A percentile compares a stretch with the other conserved stretches of the same genome.
phyloP scores from a whole-genome alignment of 2,797 vertebrate genomes.

The Mallotus villosus region DNA sequence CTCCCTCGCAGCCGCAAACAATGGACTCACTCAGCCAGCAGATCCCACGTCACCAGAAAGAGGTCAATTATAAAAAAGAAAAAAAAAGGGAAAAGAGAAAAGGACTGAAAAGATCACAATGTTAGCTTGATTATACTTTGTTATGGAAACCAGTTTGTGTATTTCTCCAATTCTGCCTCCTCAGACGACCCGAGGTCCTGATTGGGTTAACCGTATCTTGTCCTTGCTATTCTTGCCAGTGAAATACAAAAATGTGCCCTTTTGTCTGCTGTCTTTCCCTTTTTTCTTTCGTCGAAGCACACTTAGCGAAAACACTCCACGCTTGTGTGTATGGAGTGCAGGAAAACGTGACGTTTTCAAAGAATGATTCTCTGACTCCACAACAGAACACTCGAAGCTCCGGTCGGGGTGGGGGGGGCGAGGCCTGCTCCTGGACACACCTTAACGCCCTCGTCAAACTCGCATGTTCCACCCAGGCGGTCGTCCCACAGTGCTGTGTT shows the following conservation, averaged over 20 bases:
- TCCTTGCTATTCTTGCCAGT: neutral
- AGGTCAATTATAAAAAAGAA: slow-evolving; percentile 49
- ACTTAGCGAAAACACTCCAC: neutral
- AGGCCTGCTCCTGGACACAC: slow-evolving; percentile 20
- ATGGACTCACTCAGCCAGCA: slow-evolving; percentile 57
- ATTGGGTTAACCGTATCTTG: slow-evolving; percentile 24
- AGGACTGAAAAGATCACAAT: slow-evolving; percentile 10
- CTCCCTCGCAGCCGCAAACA: slow-evolving; percentile 54
- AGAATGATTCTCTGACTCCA: neutral
- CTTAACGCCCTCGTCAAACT: slow-evolving; percentile 27
- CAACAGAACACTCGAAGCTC: neutral
- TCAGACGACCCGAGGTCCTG: slow-evolving; percentile 6
- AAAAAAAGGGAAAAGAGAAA: neutral
- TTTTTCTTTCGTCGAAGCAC: neutral
- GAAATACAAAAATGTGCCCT: no score
- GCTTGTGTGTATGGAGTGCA: neutral
- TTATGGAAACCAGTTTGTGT: slow-evolving; percentile 42
- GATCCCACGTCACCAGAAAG: slow-evolving; percentile 53
- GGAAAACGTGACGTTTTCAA: no score
- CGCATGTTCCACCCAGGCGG: slow-evolving; percentile 45
- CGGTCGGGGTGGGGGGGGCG: slow-evolving; percentile 25
- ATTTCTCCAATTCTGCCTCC: slow-evolving; percentile 16
- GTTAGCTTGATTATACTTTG: slow-evolving; percentile 51
- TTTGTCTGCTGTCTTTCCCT: no score
- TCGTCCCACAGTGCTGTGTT: slow-evolving; percentile 34